A percentile compares a stretch with the other conserved stretches of the same genome.
phyloP scores from a whole-genome alignment of 2,113 vertebrate species.

The Elephas maximus region DNA sequence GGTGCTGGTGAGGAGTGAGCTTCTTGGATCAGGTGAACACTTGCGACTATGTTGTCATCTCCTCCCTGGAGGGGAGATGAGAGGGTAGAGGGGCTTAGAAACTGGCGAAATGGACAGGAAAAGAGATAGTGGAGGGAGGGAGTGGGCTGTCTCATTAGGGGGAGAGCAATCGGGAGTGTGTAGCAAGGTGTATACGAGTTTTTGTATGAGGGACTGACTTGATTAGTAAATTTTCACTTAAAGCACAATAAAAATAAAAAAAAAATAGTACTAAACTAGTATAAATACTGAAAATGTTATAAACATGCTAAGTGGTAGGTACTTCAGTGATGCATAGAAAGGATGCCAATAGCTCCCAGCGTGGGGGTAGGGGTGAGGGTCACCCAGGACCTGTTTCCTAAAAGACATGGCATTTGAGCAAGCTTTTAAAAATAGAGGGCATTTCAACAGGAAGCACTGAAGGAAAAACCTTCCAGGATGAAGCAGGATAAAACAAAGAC shows the following conservation, averaged over 20 bases:
- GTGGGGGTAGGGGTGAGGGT: fast-evolving
- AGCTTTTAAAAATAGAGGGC: neutral
- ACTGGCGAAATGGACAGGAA: no score
- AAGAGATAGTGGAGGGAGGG: no score
- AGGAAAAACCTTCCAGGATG: neutral
- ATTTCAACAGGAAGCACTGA: neutral
- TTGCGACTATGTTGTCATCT: no score
- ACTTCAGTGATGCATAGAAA: neutral
- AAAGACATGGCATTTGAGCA: neutral
- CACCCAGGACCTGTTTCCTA: neutral
- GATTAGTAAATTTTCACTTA: no score
- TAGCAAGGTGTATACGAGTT: no score
- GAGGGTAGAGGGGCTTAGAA: no score
- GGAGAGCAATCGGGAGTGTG: no score
- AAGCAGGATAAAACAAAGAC: neutral
- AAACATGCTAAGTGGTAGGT: neutral
- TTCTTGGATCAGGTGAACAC: no score
- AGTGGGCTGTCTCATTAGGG: no score
- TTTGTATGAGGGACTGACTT: no score
- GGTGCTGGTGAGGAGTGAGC: no score
- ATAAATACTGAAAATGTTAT: neutral
- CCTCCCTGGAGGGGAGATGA: no score
- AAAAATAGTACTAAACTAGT: neutral
- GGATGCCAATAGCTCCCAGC: neutral
- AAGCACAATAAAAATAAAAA: neutral